Percentiles rank a stretch among this genome's conserved stretches.
Evolutionary conservation across 2,797 vertebrate genomes (phyloP).

Genomic region (Eurystomus glaucurus): DNA sequence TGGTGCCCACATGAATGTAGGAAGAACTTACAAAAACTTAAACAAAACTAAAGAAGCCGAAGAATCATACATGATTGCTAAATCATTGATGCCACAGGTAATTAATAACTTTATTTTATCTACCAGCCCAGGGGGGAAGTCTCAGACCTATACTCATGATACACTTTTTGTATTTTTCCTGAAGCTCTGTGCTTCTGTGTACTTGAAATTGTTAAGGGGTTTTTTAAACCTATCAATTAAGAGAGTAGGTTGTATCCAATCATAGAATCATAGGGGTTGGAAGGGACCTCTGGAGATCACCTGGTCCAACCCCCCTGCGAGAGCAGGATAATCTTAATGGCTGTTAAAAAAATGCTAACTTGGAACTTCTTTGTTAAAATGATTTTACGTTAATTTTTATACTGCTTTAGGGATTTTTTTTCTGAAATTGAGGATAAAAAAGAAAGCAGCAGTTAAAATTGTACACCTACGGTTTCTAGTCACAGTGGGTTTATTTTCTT

Average conservation of each 20-base stretch:
- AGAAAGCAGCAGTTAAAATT: not conserved
- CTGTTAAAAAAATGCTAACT: not conserved
- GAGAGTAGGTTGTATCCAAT: not conserved
- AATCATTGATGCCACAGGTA: slow-evolving; percentile 99
- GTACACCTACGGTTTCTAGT: not conserved
- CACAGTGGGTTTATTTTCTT: not conserved
- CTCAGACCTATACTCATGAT: not conserved
- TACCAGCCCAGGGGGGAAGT: not conserved
- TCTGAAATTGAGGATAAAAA: not conserved
- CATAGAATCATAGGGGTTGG: too few species aligned
- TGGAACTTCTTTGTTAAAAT: not conserved
- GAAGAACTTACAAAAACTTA: slow-evolving; percentile 98
- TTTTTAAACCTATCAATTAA: not conserved
- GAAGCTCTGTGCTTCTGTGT: not conserved
- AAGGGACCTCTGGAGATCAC: too few species aligned
- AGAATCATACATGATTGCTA: slow-evolving; percentile 95
- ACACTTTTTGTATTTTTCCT: not conserved
- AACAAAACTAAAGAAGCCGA: slow-evolving; percentile 96
- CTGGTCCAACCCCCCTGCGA: too few species aligned
- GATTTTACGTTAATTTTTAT: not conserved
- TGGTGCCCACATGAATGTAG: slow-evolving; percentile 99
- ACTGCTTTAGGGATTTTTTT: not conserved
- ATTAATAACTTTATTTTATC: slow-evolving; percentile 6
- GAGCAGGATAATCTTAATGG: too few species aligned
- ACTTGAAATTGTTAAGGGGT: not conserved